Evolutionary conservation across 2,888 invertebrate species (phyloP), one percentile per base, ranked within the genome.

Genomic region (Pomacea canaliculata): DNA sequence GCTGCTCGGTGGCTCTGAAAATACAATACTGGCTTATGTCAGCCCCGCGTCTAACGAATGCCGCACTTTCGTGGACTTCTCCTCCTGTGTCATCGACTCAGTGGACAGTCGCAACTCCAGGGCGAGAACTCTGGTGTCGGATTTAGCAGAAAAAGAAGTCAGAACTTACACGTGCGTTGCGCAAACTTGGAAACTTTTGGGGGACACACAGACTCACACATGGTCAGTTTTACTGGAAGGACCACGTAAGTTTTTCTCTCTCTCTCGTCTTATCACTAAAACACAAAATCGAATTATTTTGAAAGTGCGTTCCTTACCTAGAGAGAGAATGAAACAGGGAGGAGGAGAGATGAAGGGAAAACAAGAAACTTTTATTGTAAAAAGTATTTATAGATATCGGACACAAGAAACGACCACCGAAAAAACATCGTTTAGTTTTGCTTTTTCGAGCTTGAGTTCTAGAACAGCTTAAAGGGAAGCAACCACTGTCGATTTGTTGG

Each of bases 31-130:
- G 16, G 74, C 74, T 23, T 46, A 46, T 2, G 9, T 69, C 10
- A 74, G 60, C 63, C 67, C 68, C 18, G 60, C 46, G 23, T 69
- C 67, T 27, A 27, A 62, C 48, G 68, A 67, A 13, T 74, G 74
- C 16, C 56, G 68, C 5, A 74, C 74, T 4, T n/a, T 69, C 13
- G 51, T 46, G 10, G 69, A 74, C 9, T 74, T 60, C 19, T 69
- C 74, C 5, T 74, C 74, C 4, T 74, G 74, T 27, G 49, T 7
- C 7, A 69, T 74, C 8, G 49, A 74, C 59, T 3, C 23, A 1
- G 9, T 1, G 1, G 69, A 74, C n/a, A 23, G 68, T 0, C 74
- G 27, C 4, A 68, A 67, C 13, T 74, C 74, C 4, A 46, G 10
- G 27, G 23, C 68, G 12, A 60, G 60, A 12, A 62, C 69, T 13